A percentile compares a stretch with the other conserved stretches of the same genome.
Evolutionary conservation across 2,113 vertebrate genomes (phyloP).

Genomic region (Colistium nudipinnis): DNA sequence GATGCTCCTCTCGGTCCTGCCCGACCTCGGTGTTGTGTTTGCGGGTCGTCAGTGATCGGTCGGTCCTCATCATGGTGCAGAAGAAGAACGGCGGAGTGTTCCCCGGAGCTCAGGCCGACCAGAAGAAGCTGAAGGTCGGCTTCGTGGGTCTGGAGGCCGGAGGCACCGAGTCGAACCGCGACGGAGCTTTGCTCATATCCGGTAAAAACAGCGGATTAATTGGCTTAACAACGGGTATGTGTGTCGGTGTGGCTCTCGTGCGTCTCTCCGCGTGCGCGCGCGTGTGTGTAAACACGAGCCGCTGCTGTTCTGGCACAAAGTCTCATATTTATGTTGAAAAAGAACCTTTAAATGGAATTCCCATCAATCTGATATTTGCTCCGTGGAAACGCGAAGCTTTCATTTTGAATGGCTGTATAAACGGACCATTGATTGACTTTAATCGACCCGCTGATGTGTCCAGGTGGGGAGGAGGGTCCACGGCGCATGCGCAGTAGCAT

Average conservation of each 20-base stretch:
- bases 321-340: too few species aligned
- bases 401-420: too few species aligned
- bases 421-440: too few species aligned
- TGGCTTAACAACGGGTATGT: neutral
- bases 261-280: neutral
- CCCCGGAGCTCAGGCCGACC: slow-evolving; percentile 86
- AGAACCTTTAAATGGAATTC: too few species aligned
- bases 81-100: slow-evolving; percentile 95
- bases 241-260: neutral
- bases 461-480: slow-evolving; percentile 65
- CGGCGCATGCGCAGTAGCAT: slow-evolving; percentile 71
- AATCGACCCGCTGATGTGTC: neutral
- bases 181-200: slow-evolving; percentile 92
- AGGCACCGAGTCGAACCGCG: slow-evolving; percentile 88
- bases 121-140: slow-evolving; percentile 97
- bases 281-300: neutral
- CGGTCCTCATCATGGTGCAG: slow-evolving; percentile 87
- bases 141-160: slow-evolving; percentile 94
- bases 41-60: slow-evolving; percentile 10
- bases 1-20: slow-evolving; percentile 74
- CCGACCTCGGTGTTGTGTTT: slow-evolving; percentile 7
- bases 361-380: too few species aligned
- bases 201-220: too few species aligned
- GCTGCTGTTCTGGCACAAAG: too few species aligned
- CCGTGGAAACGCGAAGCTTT: too few species aligned